Percentiles rank a stretch among this genome's conserved stretches.
These are phyloP conservation scores for Formicarius rufipectus DNA, from an alignment of 2,113 vertebrate species.

Conservation along the genomic window DNA sequence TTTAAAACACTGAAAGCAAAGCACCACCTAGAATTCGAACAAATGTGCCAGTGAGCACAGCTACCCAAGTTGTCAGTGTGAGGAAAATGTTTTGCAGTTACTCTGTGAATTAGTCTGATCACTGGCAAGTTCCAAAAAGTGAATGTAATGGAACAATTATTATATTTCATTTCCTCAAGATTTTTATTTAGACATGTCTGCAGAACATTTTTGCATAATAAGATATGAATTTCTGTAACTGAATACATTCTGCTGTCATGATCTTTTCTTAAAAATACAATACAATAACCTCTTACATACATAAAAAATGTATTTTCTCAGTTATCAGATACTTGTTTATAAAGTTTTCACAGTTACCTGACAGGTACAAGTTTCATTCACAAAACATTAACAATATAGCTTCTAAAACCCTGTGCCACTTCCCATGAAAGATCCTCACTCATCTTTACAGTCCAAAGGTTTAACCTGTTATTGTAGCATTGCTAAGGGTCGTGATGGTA, in stretches of 20 bases:
- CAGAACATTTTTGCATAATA: neutral
- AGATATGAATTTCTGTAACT: neutral
- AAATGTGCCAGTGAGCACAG: neutral
- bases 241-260: neutral
- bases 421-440: neutral
- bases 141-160: neutral
- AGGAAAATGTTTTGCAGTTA: neutral
- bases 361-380: neutral
- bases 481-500: neutral
- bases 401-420: neutral
- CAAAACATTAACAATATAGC: neutral
- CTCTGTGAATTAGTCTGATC: neutral
- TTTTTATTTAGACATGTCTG: neutral
- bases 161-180: neutral
- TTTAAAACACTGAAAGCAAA: neutral
- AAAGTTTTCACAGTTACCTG: neutral
- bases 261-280: neutral
- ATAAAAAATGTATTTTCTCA: neutral
- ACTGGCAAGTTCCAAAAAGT: neutral
- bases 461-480: neutral
- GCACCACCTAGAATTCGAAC: neutral
- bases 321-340: neutral
- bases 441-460: neutral
- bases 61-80: neutral
- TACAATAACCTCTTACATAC: neutral